These are phyloP conservation scores for Andricus curvator DNA, from an alignment of 2,888 invertebrate genomes.

Conservation along the genomic window DNA sequence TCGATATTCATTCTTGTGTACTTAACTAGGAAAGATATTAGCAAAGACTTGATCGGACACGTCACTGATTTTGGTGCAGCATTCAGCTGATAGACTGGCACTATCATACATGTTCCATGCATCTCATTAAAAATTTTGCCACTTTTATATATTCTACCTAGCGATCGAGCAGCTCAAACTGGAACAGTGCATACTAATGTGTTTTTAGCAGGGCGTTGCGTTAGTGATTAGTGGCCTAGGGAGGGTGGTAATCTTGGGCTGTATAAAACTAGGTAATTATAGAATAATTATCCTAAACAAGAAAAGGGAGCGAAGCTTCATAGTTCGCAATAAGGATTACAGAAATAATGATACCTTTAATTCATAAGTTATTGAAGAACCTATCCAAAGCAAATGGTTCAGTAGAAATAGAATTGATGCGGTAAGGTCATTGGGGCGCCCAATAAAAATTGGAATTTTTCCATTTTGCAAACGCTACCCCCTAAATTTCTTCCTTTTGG, in stretches of 20 bases:
- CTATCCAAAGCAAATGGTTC: constrained; percentile 26
- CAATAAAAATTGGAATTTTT: too few species aligned
- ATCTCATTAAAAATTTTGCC: constrained; percentile 35
- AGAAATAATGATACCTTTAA: constrained; percentile 24
- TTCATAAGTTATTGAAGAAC: constrained; percentile 17
- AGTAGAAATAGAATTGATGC: constrained; percentile 16
- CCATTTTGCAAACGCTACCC: too few species aligned
- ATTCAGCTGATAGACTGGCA: neutral
- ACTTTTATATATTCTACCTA: constrained; percentile 32
- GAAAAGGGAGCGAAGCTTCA: constrained; percentile 11
- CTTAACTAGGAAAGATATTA: constrained; percentile 59
- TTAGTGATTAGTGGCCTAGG: constrained; percentile 19
- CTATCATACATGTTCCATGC: constrained; percentile 9
- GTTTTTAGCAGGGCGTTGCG: constrained; percentile 16
- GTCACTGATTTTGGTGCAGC: neutral
- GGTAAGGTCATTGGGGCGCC: neutral
- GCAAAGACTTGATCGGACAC: constrained; percentile 6
- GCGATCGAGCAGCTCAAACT: constrained; percentile 25
- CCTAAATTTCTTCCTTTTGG: too few species aligned
- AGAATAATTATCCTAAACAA: constrained; percentile 9
- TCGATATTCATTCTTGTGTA: constrained; percentile 65
- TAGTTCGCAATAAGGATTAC: constrained; percentile 9
- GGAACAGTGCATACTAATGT: constrained; percentile 15
- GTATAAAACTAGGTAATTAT: constrained; percentile 29
- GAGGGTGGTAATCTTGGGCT: constrained; percentile 10